Evolutionary conservation across 2,888 invertebrate genomes (phyloP).

Genomic region (Acleris holmiana): DNA sequence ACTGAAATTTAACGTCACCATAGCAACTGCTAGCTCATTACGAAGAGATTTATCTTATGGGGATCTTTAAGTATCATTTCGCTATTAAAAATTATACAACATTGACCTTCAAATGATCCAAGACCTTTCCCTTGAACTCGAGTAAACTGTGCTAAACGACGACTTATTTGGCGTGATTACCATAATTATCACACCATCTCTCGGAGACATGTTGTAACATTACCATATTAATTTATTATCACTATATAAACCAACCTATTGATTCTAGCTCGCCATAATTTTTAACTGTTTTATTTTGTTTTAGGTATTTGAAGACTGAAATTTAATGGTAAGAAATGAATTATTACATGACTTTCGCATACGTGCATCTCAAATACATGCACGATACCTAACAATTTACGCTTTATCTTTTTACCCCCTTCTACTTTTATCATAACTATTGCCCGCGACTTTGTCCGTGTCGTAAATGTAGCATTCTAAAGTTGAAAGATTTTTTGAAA

Average conservation of each 20-base stretch:
- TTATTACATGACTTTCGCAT: too few relatives aligned
- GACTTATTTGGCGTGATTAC: slow-evolving; percentile 45
- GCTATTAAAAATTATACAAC: slow-evolving; percentile 44
- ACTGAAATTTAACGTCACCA: slow-evolving; percentile 2
- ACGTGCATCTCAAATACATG: too few relatives aligned
- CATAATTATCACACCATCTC: slow-evolving; percentile 50
- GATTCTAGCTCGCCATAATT: neutral
- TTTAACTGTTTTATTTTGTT: slow-evolving; percentile 2
- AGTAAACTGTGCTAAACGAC: slow-evolving; percentile 47
- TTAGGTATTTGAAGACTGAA: neutral
- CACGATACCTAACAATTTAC: too few relatives aligned
- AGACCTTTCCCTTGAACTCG: slow-evolving; percentile 45
- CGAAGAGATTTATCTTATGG: slow-evolving; percentile 14
- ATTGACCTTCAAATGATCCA: slow-evolving; percentile 56
- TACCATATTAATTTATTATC: slow-evolving; percentile 59
- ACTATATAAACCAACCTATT: slow-evolving; percentile 7
- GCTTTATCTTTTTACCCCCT: too few relatives aligned
- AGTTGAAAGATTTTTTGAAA: too few relatives aligned
- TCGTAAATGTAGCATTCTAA: too few relatives aligned
- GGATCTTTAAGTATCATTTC: slow-evolving; percentile 44
- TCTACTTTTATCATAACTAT: too few relatives aligned
- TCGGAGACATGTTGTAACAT: slow-evolving; percentile 51
- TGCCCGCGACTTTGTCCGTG: too few relatives aligned
- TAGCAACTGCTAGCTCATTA: slow-evolving; percentile 3
- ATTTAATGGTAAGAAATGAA: too few relatives aligned